Evolutionary conservation across 1,140 invertebrate genomes (phyloP).

Genomic region (Nephotettix cincticeps): DNA sequence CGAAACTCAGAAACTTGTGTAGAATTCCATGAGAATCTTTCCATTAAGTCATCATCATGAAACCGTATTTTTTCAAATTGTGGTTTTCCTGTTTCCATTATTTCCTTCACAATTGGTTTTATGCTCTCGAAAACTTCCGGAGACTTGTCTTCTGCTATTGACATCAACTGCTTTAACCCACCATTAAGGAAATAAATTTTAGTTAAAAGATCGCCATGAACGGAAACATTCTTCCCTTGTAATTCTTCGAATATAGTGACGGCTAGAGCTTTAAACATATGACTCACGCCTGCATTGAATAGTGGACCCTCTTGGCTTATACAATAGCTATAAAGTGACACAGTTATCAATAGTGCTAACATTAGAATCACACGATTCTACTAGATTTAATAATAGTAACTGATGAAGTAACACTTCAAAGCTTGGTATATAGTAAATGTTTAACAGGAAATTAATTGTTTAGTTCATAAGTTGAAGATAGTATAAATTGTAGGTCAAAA

Average conservation of each 20-base stretch:
- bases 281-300: background rate
- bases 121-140: background rate
- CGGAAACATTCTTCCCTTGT: background rate
- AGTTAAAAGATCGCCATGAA: background rate
- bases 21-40: background rate
- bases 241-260: background rate
- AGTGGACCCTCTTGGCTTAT: background rate
- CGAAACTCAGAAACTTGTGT: background rate
- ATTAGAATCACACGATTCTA: too few relatives aligned
- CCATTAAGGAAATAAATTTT: background rate
- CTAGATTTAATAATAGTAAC: too few relatives aligned
- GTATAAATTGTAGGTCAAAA: too few relatives aligned
- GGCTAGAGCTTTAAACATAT: background rate
- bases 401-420: too few relatives aligned
- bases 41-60: background rate
- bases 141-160: background rate
- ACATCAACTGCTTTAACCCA: background rate
- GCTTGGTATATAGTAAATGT: too few relatives aligned
- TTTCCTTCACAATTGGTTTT: background rate
- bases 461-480: too few relatives aligned
- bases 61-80: background rate
- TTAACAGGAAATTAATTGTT: too few relatives aligned
- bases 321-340: background rate
- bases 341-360: background rate
- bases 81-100: background rate